Percentiles rank a stretch among this genome's conserved stretches.
Evolutionary conservation across 2,797 vertebrate genomes (phyloP).

Genomic region (Rhadinocentrus ornatus): DNA sequence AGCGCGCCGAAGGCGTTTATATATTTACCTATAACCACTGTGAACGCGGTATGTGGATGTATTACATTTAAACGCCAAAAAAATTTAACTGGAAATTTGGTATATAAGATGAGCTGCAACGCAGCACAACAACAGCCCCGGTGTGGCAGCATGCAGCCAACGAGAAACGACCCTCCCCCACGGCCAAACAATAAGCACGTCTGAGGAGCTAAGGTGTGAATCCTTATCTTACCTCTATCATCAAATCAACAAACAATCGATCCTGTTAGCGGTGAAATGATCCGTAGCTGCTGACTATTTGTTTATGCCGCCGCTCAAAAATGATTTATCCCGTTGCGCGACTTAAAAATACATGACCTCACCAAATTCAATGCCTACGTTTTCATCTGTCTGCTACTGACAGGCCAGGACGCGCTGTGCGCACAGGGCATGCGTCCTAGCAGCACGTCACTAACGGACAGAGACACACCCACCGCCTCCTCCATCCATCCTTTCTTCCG

Average conservation of each 20-base stretch:
- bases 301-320: slow-evolving; percentile 49
- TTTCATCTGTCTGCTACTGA: slow-evolving; percentile 79
- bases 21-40: neutral
- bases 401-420: slow-evolving; percentile 80
- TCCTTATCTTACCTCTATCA: slow-evolving; percentile 78
- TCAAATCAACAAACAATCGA: slow-evolving; percentile 41
- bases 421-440: slow-evolving; percentile 81
- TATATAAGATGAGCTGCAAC: neutral
- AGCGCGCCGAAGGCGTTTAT: slow-evolving; percentile 39
- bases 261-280: slow-evolving; percentile 34
- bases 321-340: slow-evolving; percentile 72
- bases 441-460: slow-evolving; percentile 74
- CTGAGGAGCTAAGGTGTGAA: slow-evolving; percentile 60
- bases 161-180: slow-evolving; percentile 80
- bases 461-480: slow-evolving; percentile 75
- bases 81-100: neutral
- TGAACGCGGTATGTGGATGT: neutral
- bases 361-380: slow-evolving; percentile 77
- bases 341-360: slow-evolving; percentile 84
- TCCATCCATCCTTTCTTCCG: slow-evolving; percentile 37
- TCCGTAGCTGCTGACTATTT: slow-evolving; percentile 37
- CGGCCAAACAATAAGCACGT: slow-evolving; percentile 82
- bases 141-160: slow-evolving; percentile 44
- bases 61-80: neutral
- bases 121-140: slow-evolving; percentile 37